These are phyloP conservation scores for Glyphotaelius pellucidus DNA, from an alignment of 2,888 invertebrate genomes.

Conservation along the genomic window DNA sequence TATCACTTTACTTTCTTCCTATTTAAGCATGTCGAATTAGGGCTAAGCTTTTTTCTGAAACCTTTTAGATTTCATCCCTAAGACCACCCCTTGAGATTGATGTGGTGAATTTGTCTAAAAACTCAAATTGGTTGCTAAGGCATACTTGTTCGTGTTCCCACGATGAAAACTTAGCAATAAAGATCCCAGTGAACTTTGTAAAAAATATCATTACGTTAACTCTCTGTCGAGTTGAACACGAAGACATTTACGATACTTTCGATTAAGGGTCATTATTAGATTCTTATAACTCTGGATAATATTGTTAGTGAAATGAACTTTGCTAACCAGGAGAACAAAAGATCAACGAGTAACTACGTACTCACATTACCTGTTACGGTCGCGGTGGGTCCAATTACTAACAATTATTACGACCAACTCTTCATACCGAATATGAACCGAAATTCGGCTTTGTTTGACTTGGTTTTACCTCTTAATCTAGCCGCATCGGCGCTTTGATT, in stretches of 20 bases:
- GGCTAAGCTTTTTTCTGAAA: slow-evolving; percentile 15
- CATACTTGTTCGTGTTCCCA: neutral
- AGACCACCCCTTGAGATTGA: slow-evolving; percentile 56
- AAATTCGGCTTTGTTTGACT: slow-evolving; percentile 41
- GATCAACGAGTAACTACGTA: neutral
- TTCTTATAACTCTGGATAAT: neutral
- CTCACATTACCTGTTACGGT: neutral
- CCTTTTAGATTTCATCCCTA: slow-evolving; percentile 24
- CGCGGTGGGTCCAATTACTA: neutral
- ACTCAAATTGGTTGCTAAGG: slow-evolving; percentile 50
- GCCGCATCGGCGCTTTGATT: neutral
- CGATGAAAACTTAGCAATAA: neutral
- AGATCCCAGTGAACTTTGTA: neutral
- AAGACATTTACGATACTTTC: neutral
- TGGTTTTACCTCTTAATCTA: slow-evolving; percentile 38
- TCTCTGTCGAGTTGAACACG: neutral
- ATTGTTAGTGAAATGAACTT: neutral
- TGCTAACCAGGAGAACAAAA: neutral
- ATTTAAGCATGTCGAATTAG: slow-evolving; percentile 25
- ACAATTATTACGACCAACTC: neutral
- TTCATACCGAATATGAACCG: neutral
- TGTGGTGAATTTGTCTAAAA: slow-evolving; percentile 65
- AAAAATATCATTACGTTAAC: neutral
- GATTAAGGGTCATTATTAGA: neutral
- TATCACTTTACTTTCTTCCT: neutral